Base-by-base conservation (phyloP, 2,797 vertebrate species). In the Phoxinus dragarum region DNA sequence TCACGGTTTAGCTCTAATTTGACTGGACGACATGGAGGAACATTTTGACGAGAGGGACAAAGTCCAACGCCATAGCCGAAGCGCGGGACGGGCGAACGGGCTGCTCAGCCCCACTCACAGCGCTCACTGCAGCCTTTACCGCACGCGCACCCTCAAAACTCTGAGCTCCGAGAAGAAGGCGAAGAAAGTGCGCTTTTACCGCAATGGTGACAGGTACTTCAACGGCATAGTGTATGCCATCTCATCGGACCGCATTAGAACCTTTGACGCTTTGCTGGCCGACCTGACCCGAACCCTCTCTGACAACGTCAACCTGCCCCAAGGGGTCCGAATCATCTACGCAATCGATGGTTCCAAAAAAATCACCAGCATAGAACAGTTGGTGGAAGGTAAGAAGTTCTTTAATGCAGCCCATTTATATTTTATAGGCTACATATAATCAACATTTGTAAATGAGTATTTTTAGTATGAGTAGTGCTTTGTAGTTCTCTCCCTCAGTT, bases 161-260 rank as follows among this genome's bases (percentile, higher is more conserved):
- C 96, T 99, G 88, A 98, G 96, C 83, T 96, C 96, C 0, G 98
- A 99, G 94, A 99, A 99, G 90, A 96, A 97, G 83, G 98, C 98
- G 88, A 98, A 97, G 95, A 99, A 99, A 89, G 97, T 99, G 36
- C 97, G 98, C 56, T 98, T 99, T 94, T 99, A 98, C 91, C 97
- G 98, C 74, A 99, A 99, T 0, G 98, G 98, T 40, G 98, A 99
- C 92, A 96, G 97, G 0, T 99, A 99, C 92, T 99, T 99, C 94
- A 97, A 98, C 92, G 98, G 98, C 81, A 97, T 98, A 84, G 97
- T 98, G 8, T 99, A 98, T 42, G 98, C 98, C 90, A 96, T 99
- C 91, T 99, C 98, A 81, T 91, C 95, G 0, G 98, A 99, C 93
- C 93, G 98, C 3, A 98, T 99, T 91, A 94, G 98, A 64, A 98